These are phyloP conservation scores for Carcharodon carcharias DNA, from an alignment of 2,797 vertebrate species.

Conservation along the genomic window DNA sequence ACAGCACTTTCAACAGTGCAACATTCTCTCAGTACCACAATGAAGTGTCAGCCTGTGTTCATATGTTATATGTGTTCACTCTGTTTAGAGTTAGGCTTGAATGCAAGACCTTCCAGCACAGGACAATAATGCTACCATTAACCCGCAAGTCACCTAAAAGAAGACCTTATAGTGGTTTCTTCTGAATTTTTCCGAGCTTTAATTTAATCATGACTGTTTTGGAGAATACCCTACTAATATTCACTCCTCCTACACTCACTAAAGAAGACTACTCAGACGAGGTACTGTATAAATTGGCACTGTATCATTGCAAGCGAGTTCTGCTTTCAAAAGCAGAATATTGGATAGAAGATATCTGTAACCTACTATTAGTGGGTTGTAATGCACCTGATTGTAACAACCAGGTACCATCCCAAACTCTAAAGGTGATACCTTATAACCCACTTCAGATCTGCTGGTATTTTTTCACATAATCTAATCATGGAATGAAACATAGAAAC, in stretches of 20 bases:
- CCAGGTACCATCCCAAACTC: background rate
- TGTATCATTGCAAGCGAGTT: background rate
- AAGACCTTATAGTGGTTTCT: background rate
- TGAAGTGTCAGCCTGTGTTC: background rate
- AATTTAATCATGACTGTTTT: background rate
- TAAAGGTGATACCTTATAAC: background rate
- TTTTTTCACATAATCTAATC: background rate
- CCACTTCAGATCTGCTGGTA: background rate
- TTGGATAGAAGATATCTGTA: background rate
- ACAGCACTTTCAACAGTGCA: background rate
- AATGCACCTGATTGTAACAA: background rate
- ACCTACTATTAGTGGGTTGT: background rate
- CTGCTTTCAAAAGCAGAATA: background rate
- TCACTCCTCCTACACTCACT: background rate
- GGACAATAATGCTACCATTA: background rate
- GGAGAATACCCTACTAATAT: background rate
- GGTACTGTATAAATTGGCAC: background rate
- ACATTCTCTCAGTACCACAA: background rate
- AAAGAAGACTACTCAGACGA: background rate
- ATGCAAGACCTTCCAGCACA: background rate
- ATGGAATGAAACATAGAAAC: background rate
- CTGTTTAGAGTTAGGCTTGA: background rate
- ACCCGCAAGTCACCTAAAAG: background rate
- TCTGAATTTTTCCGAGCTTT: background rate
- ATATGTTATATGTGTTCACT: background rate